A percentile compares a stretch with the other conserved stretches of the same genome.
These are phyloP conservation scores for Athalia cordata DNA, from an alignment of 2,888 invertebrate species.

Conservation along the genomic window DNA sequence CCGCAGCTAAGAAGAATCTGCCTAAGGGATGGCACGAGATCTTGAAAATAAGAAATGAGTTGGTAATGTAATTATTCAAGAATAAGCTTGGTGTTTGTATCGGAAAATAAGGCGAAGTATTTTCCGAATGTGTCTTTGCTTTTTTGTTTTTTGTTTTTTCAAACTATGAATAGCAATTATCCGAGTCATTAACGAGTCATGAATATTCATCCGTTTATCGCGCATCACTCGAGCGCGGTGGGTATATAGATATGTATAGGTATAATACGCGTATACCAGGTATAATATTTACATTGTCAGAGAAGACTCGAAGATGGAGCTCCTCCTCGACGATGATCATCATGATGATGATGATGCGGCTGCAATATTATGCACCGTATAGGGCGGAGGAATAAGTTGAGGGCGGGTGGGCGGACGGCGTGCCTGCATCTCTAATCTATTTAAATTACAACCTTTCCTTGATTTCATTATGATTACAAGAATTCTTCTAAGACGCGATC, in stretches of 20 bases:
- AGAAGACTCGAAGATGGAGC: neutral
- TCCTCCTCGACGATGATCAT: neutral
- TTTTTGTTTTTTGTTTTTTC: conserved; percentile 3
- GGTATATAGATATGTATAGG: neutral
- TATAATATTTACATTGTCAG: conserved; percentile 43
- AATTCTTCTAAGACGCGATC: conserved; percentile 29
- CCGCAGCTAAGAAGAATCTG: neutral
- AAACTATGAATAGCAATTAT: conserved; percentile 58
- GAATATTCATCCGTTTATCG: conserved; percentile 61
- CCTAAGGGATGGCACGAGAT: conserved; percentile 41
- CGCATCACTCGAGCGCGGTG: neutral
- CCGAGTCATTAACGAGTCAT: conserved; percentile 61
- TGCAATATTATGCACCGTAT: neutral
- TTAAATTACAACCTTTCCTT: conserved; percentile 45
- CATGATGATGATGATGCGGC: neutral
- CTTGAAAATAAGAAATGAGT: neutral
- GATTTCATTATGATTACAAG: conserved; percentile 43
- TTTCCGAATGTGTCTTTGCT: neutral
- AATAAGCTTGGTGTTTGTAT: too few relatives aligned
- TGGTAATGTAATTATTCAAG: neutral
- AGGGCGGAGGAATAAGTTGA: neutral
- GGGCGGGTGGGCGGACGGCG: conserved; percentile 37
- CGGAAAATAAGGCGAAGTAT: too few relatives aligned
- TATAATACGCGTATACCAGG: conserved; percentile 14
- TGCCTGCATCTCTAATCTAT: conserved; percentile 45